A percentile compares a stretch with the other conserved stretches of the same genome.
Evolutionary conservation across 2,113 vertebrate genomes (phyloP).

Genomic region (Lepisosteus osseus): DNA sequence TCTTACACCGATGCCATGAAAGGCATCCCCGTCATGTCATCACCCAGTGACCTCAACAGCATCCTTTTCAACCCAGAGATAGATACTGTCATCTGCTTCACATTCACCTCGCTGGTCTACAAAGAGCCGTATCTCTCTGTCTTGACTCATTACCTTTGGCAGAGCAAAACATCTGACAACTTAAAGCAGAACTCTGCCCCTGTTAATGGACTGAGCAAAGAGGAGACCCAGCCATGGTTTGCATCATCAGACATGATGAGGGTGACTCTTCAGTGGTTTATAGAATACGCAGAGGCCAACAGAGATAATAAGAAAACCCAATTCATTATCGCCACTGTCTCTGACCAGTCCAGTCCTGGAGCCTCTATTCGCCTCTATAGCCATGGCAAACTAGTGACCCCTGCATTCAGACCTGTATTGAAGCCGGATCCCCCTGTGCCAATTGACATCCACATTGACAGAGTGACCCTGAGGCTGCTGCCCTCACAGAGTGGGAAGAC

Average conservation of each 20-base stretch:
- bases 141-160: slow-evolving; percentile 1
- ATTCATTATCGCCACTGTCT: slow-evolving; percentile 13
- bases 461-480: slow-evolving; percentile 4
- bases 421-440: background rate
- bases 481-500: background rate
- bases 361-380: slow-evolving; percentile 17
- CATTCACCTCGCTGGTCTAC: slow-evolving; percentile 14
- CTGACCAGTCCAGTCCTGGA: slow-evolving; percentile 7
- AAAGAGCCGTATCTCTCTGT: slow-evolving; percentile 20
- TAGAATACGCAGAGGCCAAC: slow-evolving; percentile 6
- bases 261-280: background rate
- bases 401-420: slow-evolving; percentile 17
- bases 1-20: background rate
- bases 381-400: background rate
- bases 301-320: background rate
- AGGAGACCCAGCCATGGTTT: background rate
- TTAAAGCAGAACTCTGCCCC: background rate
- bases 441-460: background rate
- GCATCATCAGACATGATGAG: background rate
- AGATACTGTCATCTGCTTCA: slow-evolving; percentile 19
- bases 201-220: background rate
- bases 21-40: background rate
- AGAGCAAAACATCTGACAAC: background rate
- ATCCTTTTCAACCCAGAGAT: background rate
- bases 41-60: slow-evolving; percentile 1